These are phyloP conservation scores for Porites lobata DNA, from an alignment of 92 coral and sea anemone species.

Conservation along the genomic window DNA sequence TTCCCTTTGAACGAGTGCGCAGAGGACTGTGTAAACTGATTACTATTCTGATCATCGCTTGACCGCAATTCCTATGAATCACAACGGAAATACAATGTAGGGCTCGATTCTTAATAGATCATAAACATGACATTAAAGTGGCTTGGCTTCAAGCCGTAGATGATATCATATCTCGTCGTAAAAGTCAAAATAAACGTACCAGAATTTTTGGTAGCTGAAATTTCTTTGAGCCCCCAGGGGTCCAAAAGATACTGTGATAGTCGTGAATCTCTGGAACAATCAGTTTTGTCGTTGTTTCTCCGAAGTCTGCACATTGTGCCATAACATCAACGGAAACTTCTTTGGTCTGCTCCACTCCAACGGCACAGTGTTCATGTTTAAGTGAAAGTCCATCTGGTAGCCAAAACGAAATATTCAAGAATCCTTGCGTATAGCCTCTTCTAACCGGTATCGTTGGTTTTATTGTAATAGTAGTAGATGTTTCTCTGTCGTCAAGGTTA, in stretches of 20 bases:
- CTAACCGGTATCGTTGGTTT: neutral
- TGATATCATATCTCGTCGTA: no score
- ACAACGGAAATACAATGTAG: no score
- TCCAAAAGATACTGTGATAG: neutral
- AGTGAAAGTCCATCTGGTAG: neutral
- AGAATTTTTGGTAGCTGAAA: neutral
- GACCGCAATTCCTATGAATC: no score
- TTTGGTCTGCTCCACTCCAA: neutral
- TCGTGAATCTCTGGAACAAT: neutral
- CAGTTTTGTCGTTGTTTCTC: neutral
- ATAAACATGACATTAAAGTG: no score
- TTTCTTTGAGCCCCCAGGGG: no score
- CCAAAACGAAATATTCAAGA: neutral
- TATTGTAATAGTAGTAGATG: neutral
- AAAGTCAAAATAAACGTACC: neutral
- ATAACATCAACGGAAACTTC: neutral
- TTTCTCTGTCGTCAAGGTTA: neutral
- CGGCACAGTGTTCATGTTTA: neutral
- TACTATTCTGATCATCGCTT: no score
- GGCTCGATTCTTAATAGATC: no score
- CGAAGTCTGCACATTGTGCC: neutral
- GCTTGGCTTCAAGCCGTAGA: no score
- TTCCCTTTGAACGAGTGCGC: no score
- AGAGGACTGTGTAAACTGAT: no score
- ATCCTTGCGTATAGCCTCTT: neutral